Base-by-base conservation (phyloP, 2,888 invertebrate species). In the Nysson spinosus region DNA sequence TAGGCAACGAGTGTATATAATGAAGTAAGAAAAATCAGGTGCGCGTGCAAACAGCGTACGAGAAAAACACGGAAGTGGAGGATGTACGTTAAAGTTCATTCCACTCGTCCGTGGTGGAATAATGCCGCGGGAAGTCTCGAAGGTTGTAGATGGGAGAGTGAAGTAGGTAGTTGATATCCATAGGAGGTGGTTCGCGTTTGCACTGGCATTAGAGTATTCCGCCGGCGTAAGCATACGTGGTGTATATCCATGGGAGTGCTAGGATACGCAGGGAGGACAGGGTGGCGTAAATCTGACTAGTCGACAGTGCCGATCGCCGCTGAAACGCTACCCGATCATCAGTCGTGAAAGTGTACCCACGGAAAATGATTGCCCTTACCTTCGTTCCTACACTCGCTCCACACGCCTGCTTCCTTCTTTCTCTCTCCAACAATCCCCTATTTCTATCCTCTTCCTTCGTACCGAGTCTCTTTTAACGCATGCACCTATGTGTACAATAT, bases 281-380 rank as follows among this genome's bases (percentile, higher is more conserved):
- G 70, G 55, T 73, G 67, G 75, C 67, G 78, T 78, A 75, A 77
- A 75, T 78, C 78, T 60, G 65, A 44, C 47, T 46, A 37, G 60
- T 34, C 61, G 69, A 67, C 73, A 51, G 71, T 64, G 65, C 54
- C 66, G 71, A 77, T 71, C 69, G 69, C 56, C 60, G 77, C 47
- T 72, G 74, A 72, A 79, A 77, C 63, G 76, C 79, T 70, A 79
- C 64, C 80, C 80, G 80, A 78, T 80, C 78, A 79, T 81, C 82
- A 79, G 77, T 66, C 82, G 82, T 79, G 82, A 82, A 82, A 82
- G 80, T 78, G 77, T 74, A 76, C 71, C 75, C 69, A 40, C 61
- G 80, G 81, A 79, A 82, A 82, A 80, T 80, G 76, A 80, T 80
- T 72, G 65, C 55, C 11, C 64, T 40, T 24, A 40, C 16, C 54